Conservation (phyloP, 2,888 invertebrate genomes). For the Leptothorax acervorum region DNA sequence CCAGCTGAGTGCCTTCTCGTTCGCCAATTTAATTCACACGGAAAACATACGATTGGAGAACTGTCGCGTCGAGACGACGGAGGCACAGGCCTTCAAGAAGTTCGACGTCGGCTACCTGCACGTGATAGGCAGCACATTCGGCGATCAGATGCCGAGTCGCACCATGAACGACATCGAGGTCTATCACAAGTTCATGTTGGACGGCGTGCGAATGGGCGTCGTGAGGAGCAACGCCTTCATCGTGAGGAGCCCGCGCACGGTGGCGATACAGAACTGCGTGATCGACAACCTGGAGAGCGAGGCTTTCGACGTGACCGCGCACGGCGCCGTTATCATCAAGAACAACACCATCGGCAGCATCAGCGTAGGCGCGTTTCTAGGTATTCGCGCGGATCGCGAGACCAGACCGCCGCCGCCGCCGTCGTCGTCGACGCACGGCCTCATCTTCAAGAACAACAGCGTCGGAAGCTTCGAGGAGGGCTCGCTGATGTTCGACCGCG, state of each 20-base stretch:
- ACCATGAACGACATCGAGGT: constrained; percentile 92
- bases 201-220: constrained; percentile 88
- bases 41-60: constrained; percentile 89
- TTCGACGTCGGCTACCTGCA: constrained; percentile 90
- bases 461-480: constrained; percentile 87
- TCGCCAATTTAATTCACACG: constrained; percentile 90
- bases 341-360: constrained; percentile 89
- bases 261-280: constrained; percentile 88
- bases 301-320: constrained; percentile 88
- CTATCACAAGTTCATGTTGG: constrained; percentile 89
- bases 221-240: constrained; percentile 91
- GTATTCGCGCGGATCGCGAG: constrained; percentile 86
- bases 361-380: constrained; percentile 89
- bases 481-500: constrained; percentile 88
- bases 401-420: constrained; percentile 84
- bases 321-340: constrained; percentile 89
- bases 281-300: constrained; percentile 89
- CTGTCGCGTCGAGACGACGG: constrained; percentile 88
- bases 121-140: constrained; percentile 88
- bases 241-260: constrained; percentile 88
- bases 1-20: constrained; percentile 90
- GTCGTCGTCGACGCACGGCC: constrained; percentile 86
- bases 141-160: constrained; percentile 89
- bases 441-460: constrained; percentile 89
- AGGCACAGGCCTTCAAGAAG: constrained; percentile 92